phyloP scores from a whole-genome alignment of 2,888 invertebrate species.

The Ganaspis brasiliensis region DNA sequence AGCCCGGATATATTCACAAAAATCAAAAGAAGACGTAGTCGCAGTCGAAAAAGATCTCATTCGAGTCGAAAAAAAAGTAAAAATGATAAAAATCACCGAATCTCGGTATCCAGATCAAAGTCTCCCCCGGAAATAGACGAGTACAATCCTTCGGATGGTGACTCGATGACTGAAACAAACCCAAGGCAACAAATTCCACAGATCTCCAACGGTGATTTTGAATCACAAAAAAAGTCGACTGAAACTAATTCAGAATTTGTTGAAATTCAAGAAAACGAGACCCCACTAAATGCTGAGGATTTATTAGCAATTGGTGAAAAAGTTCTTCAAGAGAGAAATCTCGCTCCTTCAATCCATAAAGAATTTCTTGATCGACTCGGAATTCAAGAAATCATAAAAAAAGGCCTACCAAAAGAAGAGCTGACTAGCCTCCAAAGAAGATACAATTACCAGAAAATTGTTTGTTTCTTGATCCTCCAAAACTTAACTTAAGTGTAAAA shows the following conservation, averaged over 20 bases:
- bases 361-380: slow-evolving; percentile 10
- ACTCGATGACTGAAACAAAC: too few species aligned
- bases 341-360: not conserved
- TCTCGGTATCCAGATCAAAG: not conserved
- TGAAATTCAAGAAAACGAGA: not conserved
- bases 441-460: slow-evolving; percentile 1
- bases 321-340: not conserved
- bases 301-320: slow-evolving; percentile 3
- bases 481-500: not conserved
- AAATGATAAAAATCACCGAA: not conserved
- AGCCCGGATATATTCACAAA: not conserved
- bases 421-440: not conserved
- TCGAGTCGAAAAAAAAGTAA: not conserved
- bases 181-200: too few species aligned
- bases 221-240: not conserved
- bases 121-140: not conserved
- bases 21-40: not conserved
- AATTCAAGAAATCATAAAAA: slow-evolving; percentile 6
- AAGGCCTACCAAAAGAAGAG: not conserved
- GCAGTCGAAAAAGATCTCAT: not conserved
- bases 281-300: not conserved
- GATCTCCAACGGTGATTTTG: not conserved
- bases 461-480: slow-evolving; percentile 6
- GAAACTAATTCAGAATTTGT: not conserved
- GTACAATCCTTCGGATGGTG: not conserved